Percentiles rank a stretch among this genome's conserved stretches.
These are phyloP conservation scores for Perizoma flavofasciatum DNA, from an alignment of 2,888 invertebrate species.

Conservation along the genomic window DNA sequence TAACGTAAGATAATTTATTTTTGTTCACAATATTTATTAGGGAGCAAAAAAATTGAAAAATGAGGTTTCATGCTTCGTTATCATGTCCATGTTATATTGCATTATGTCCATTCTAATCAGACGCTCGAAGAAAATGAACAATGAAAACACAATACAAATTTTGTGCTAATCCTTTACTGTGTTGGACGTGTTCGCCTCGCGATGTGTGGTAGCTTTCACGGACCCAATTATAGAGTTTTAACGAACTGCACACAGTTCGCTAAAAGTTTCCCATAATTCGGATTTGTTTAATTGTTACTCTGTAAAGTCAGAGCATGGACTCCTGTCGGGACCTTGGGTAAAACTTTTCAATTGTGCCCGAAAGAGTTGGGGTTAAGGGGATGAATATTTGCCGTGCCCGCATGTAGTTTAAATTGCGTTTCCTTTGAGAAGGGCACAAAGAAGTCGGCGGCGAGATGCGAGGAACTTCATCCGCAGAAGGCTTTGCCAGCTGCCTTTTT, in stretches of 20 bases:
- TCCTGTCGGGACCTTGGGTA: constrained; percentile 41
- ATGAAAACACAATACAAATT: constrained; percentile 43
- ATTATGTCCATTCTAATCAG: constrained; percentile 15
- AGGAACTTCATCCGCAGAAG: constrained; percentile 59
- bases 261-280: constrained; percentile 52
- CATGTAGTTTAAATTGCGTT: constrained; percentile 76
- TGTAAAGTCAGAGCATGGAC: constrained; percentile 29
- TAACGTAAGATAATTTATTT: too few relatives aligned
- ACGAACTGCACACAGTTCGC: constrained; percentile 56
- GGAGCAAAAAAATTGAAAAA: neutral
- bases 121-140: constrained; percentile 19
- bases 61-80: neutral
- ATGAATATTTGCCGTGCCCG: constrained; percentile 68
- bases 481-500: constrained; percentile 61
- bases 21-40: too few relatives aligned
- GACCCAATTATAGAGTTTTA: constrained; percentile 63
- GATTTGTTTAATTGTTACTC: constrained; percentile 56
- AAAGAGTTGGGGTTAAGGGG: constrained; percentile 56
- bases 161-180: constrained; percentile 45
- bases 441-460: constrained; percentile 54
- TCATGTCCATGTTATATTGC: constrained; percentile 8
- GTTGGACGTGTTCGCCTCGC: constrained; percentile 42
- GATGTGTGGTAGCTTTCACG: constrained; percentile 43
- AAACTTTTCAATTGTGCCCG: constrained; percentile 50
- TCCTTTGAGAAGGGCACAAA: constrained; percentile 69